These are phyloP conservation scores for Margarornis squamiger DNA, from an alignment of 2,797 vertebrate genomes.

Conservation along the genomic window DNA sequence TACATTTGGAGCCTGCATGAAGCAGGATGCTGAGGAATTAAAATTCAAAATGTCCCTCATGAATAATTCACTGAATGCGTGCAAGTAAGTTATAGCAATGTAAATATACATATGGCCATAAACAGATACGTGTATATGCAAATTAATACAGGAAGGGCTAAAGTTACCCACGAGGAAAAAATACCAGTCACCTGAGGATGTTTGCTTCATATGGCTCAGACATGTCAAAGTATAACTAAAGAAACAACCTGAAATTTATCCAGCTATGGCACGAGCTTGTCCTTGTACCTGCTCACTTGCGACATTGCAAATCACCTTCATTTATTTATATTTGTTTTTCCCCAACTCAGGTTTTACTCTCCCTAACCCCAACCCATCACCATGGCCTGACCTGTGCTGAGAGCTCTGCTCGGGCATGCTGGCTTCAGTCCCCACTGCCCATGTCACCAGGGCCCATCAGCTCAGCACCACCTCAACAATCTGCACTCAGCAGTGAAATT, in stretches of 20 bases:
- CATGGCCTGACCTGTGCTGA: neutral
- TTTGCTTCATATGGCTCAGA: neutral
- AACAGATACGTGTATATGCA: neutral
- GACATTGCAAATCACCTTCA: neutral
- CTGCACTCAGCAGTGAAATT: neutral
- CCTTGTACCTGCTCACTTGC: neutral
- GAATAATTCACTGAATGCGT: constrained; percentile 25
- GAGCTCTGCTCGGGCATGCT: rapidly evolving
- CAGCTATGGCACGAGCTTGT: neutral
- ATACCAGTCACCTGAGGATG: neutral
- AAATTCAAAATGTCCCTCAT: constrained; percentile 6
- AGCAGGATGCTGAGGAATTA: neutral
- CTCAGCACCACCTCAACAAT: neutral
- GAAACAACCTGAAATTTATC: neutral
- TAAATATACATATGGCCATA: neutral
- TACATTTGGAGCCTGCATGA: neutral
- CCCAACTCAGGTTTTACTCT: neutral
- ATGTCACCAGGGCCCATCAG: neutral
- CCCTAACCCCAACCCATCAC: neutral
- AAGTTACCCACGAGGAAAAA: neutral
- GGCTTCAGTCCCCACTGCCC: neutral
- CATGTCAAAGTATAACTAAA: neutral
- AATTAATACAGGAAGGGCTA: neutral
- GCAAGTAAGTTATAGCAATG: neutral
- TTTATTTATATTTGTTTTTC: neutral